phyloP scores from a whole-genome alignment of 2,113 vertebrate genomes.

The Apodemus speciosus region DNA sequence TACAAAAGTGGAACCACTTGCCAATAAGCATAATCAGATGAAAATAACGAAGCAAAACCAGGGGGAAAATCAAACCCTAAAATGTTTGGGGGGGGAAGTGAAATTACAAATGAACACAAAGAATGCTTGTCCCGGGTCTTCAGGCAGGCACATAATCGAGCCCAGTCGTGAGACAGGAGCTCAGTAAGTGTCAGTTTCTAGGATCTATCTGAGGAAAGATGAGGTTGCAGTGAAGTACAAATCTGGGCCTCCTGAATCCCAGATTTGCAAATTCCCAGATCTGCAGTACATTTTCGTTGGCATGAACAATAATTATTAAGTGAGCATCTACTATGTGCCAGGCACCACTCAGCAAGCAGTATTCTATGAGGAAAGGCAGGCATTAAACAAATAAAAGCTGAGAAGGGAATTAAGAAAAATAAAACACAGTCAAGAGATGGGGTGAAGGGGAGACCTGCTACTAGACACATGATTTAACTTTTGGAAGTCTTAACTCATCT shows the following conservation, averaged over 20 bases:
- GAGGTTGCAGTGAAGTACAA: not conserved
- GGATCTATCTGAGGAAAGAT: not conserved
- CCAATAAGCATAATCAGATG: not conserved
- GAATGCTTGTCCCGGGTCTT: not conserved
- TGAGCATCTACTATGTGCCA: conserved; percentile 6
- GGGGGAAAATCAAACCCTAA: not conserved
- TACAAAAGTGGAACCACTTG: not conserved
- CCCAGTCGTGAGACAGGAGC: not conserved
- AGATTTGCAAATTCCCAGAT: not conserved
- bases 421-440: not conserved
- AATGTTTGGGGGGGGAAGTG: not conserved
- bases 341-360: not conserved
- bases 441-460: not conserved
- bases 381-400: not conserved
- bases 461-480: not conserved
- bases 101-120: conserved; percentile 27
- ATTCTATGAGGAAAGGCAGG: not conserved
- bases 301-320: not conserved
- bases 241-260: not conserved
- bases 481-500: conserved; percentile 17
- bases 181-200: not conserved
- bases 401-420: not conserved
- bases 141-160: not conserved
- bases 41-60: not conserved
- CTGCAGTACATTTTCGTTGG: not conserved